Base-by-base conservation (phyloP, 2,888 invertebrate species). In the Clunio marinus region DNA sequence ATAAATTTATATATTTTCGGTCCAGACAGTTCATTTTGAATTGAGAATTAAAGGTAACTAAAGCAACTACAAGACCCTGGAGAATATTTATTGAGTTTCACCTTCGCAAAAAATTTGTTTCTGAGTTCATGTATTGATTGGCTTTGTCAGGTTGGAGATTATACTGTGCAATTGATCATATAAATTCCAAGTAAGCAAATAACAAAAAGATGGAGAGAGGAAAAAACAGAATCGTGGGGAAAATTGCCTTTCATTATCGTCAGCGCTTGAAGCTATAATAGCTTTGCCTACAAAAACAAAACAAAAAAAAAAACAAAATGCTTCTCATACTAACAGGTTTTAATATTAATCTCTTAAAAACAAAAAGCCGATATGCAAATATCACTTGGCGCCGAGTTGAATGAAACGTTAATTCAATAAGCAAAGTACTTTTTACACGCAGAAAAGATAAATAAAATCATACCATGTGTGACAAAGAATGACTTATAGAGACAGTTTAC, bases 1-100 rank as follows among this genome's bases (percentile, higher is more conserved):
- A 59, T 59, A 59, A 59, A 59, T 59, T 58, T 28, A 58, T 58
- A 24, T 58, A 5, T 32, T 32, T 32, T 32, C 32, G 32, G 32
- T 8, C 32, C 7, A 10, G 32, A 32, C 32, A 32, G 32, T 5
- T 10, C 32, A 32, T 8, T 32, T 32, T n/a, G n/a, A n/a, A n/a
- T n/a, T n/a, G n/a, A n/a, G n/a, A n/a, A n/a, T n/a, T 32, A 32
- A 5, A 32, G 10, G 32, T 10, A 10, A 10, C 32, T 10, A 10
- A 32, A 32, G 32, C 32, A 32, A 32, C 7, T 32, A 32, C 32
- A 10, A 32, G 32, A 8, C 32, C 5, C 32, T 10, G 10, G 32
- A 32, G 5, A 32, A 32, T 32, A 32, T 8, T 10, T n/a, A 5
- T 32, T 10, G 32, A 32, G 32, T 10, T 32, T 10, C 32, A n/a